Evolutionary conservation across 2,888 invertebrate species (phyloP).

Genomic region (Atethmia centrago): DNA sequence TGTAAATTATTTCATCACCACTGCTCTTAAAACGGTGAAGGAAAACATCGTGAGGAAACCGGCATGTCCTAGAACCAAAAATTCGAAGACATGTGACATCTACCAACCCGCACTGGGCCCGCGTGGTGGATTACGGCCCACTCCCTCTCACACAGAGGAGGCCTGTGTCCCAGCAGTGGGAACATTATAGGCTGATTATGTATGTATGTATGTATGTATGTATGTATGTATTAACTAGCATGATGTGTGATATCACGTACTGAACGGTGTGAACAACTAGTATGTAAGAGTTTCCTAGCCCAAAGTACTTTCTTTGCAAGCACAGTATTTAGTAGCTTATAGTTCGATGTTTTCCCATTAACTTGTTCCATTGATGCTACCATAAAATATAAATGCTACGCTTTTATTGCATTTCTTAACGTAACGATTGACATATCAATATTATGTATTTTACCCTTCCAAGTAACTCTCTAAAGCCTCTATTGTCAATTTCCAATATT

Average conservation of each 20-base stretch:
- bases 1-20: too few relatives aligned
- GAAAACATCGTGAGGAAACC: too few relatives aligned
- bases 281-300: constrained; percentile 16
- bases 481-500: constrained; percentile 66
- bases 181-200: too few relatives aligned
- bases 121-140: too few relatives aligned
- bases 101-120: too few relatives aligned
- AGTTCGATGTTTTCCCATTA: background rate
- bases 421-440: constrained; percentile 6
- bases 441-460: constrained; percentile 16
- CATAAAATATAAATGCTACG: background rate
- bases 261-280: constrained; percentile 4
- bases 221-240: too few relatives aligned
- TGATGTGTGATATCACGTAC: constrained; percentile 31
- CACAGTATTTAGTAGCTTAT: background rate
- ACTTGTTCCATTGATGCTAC: background rate
- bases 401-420: constrained; percentile 15
- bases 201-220: too few relatives aligned
- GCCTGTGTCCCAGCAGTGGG: too few relatives aligned
- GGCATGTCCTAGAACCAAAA: too few relatives aligned
- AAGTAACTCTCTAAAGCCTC: constrained; percentile 42
- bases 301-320: constrained; percentile 10
- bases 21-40: too few relatives aligned
- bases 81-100: too few relatives aligned
- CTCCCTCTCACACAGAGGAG: too few relatives aligned